Evolutionary conservation across 2,113 vertebrate genomes (phyloP), one percentile per base, ranked within the genome.

Genomic region (Sceloporus tristichus): DNA sequence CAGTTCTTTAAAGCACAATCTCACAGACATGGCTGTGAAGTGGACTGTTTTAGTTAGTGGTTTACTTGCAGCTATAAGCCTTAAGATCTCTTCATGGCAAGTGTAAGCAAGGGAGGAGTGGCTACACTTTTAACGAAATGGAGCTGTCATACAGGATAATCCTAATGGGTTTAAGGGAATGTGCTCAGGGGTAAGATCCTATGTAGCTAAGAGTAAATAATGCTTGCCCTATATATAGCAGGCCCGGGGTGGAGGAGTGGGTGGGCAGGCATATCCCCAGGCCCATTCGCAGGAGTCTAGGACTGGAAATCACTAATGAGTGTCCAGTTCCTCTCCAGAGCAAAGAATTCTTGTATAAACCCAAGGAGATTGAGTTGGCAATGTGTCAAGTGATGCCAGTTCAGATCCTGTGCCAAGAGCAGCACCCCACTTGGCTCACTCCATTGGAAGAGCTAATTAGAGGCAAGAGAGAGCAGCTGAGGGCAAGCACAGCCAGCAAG

Each of bases 111-210:
- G 27, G 65, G 74, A 78, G 62, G 74, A 77, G 62, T 78, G 74
- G 81, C 48, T 56, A 78, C 25, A 40, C 87, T 78, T 79, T 84
- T 70, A 83, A 88, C 3, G 48, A 83, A 83, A 78, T 2, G 48
- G 48, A 88, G 42, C 81, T 88, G 87, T 88, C 87, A 78, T 23
- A 29, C 10, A 88, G 87, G 87, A 88, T 88, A 88, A 88, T 83
- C 81, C 87, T 78, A 83, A 79, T 13, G 34, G 87, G 40, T 88
- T 88, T 88, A 88, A 84, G 62, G 59, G 82, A 84, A 84, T 84
- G 81, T 70, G 81, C 81, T 84, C 81, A 78, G 73, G 81, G 81
- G 75, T 38, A 78, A 78, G 81, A 78, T 40, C 81, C 81, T 84
- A 54, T 70, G 81, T 70, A 38, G 74, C 81, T 84, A 70, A 84